Base-by-base conservation (phyloP, 2,113 vertebrate genomes). In the Chionomys nivalis region DNA sequence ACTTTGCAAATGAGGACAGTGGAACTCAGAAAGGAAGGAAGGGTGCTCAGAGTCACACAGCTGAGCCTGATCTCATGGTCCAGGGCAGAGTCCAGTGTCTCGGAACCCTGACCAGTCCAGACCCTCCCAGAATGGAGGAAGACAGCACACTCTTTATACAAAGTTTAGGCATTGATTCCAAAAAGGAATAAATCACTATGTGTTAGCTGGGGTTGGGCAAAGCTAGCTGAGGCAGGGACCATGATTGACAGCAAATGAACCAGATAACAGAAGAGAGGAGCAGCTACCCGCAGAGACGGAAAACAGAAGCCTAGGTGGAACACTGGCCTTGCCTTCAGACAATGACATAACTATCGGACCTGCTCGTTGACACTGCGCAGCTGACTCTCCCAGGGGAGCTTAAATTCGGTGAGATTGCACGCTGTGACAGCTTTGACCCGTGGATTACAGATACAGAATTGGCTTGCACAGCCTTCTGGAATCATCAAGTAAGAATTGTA, bases 321-420 rank as follows among this genome's bases (percentile, higher is more conserved):
- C 58, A 24, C 44, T 39, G 28, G 14, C 81, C 52, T 68, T 81
- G 49, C 73, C 91, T 87, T 93, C 42, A 93, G 92, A 89, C 58
- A 90, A 28, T 39, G 23, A 82, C 39, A 3, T 90, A 83, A 58
- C 87, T 83, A 81, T 47, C 65, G 47, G 87, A 76, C 68, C 73
- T 75, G 33, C 47, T 82, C 75, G 49, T 76, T 85, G 89, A 66
- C 87, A 68, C 65, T 95, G 23, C 61, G 90, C 24, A 36, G 26
- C 88, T 93, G 78, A 95, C 95, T 93, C 65, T 90, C 81, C 93
- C 81, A 86, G 47, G 23, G 31, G 82, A 89, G 65, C 77, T 94
- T 73, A 16, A 36, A 63, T 65, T 90, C 88, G 72, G 26, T 92
- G 76, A 87, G 55, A 94, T 61, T 52, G 19, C 44, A 52, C 39